phyloP scores from a whole-genome alignment of 2,888 invertebrate species.

The Latheticus oryzae region DNA sequence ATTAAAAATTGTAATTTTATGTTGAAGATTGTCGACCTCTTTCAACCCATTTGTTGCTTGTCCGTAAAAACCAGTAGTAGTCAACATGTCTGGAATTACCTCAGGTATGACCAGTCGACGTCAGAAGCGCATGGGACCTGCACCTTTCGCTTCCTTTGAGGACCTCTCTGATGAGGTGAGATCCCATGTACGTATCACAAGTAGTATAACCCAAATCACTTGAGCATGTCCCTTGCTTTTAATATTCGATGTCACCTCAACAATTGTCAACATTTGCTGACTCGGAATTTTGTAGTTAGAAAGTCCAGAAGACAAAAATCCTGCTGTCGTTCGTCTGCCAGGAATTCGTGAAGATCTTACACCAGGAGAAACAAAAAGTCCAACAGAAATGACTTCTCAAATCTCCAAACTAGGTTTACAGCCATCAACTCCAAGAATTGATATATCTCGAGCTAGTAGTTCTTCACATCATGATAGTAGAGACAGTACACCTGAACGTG shows the following conservation, averaged over 20 bases:
- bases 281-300: slow-evolving; percentile 65
- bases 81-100: slow-evolving; percentile 58
- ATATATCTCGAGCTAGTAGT: slow-evolving; percentile 89
- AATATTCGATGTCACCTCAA: slow-evolving; percentile 2
- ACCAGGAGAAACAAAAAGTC: slow-evolving; percentile 52
- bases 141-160: slow-evolving; percentile 94
- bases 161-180: slow-evolving; percentile 87
- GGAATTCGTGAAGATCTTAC: slow-evolving; percentile 69
- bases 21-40: slow-evolving; percentile 21
- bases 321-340: slow-evolving; percentile 67
- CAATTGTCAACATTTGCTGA: no score
- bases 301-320: slow-evolving; percentile 69
- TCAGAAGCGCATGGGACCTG: slow-evolving; percentile 89
- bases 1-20: no score
- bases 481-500: slow-evolving; percentile 87
- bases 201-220: slow-evolving; percentile 54
- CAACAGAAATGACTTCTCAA: slow-evolving; percentile 53
- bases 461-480: slow-evolving; percentile 89
- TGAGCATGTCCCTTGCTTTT: slow-evolving; percentile 19
- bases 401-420: slow-evolving; percentile 63
- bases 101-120: slow-evolving; percentile 54
- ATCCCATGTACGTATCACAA: slow-evolving; percentile 71
- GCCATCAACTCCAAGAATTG: slow-evolving; percentile 85
- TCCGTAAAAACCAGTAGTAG: slow-evolving; percentile 58
- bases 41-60: slow-evolving; percentile 51